A percentile compares a stretch with the other conserved stretches of the same genome.
Evolutionary conservation across 2,797 vertebrate genomes (phyloP).

Genomic region (Trichosurus vulpecula): DNA sequence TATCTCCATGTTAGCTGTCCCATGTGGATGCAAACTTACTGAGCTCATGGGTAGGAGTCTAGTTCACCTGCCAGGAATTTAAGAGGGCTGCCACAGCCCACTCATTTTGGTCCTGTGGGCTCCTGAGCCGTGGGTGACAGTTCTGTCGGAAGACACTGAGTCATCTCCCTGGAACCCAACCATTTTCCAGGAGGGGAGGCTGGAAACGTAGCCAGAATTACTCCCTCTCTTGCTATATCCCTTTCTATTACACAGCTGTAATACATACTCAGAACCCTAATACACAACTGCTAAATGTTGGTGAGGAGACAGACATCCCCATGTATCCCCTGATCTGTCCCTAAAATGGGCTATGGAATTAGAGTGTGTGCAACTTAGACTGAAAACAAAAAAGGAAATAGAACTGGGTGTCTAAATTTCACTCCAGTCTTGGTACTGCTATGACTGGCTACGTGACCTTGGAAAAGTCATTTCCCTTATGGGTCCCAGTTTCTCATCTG

Average conservation of each 20-base stretch:
- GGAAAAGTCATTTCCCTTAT: background rate
- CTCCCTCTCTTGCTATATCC: background rate
- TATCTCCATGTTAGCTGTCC: background rate
- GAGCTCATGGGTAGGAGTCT: background rate
- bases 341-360: background rate
- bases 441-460: background rate
- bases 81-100: background rate
- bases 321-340: background rate
- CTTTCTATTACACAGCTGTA: background rate
- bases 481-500: background rate
- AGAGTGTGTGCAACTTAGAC: background rate
- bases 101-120: background rate
- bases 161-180: background rate
- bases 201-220: background rate
- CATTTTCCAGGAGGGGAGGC: background rate
- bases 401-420: background rate
- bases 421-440: background rate
- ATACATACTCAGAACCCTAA: background rate
- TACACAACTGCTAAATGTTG: background rate
- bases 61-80: background rate
- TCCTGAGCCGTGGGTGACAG: background rate
- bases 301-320: background rate
- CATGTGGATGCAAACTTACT: background rate
- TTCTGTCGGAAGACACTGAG: background rate
- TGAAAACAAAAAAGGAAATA: background rate